Base-by-base conservation (phyloP, 2,797 vertebrate genomes). In the Tadarida brasiliensis region DNA sequence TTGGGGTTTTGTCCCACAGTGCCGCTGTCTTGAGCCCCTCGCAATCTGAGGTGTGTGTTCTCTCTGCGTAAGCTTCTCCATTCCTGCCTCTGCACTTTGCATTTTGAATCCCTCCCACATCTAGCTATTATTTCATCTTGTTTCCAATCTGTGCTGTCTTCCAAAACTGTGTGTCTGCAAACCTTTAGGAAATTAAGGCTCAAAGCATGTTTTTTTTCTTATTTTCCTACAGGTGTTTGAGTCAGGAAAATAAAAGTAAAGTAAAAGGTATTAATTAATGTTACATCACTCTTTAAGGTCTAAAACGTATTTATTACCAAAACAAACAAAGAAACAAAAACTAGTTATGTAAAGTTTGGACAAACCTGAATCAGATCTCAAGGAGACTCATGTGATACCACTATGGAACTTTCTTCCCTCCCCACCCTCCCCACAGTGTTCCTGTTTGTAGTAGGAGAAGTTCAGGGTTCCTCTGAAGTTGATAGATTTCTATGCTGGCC, bases 161-260 rank as follows among this genome's bases (percentile, higher is more conserved):
- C 39, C 4, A 12, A 89, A 92, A 61, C 30, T 33, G 14, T 61
- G 2, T 35, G 22, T 84, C 68, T 22, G 49, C 3, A 57, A 28
- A 92, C 59, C 2, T 85, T 91, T 59, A 91, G 26, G 39, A 61
- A 88, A 77, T 11, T 20, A 88, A 83, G 22, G 1, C 20, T 61
- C 59, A 68, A 82, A 47, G 11, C 24, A 59, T 39, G 67, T 61
- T 30, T 85, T 74, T 68, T 35, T 10, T 3, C 19, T 90, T 56
- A 49, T 73, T 78, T 77, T 78, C 33, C 56, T 67, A 35, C 15
- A 89, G 3, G 20, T 68, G 11, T 71, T 88, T 71, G n/a, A 77
- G 4, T 44, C 33, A 82, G 26, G 5, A 17, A 63, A 89, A 63
- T 51, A 33, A 88, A 70, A 89, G 20, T 49, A 68, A 83, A 39